These are phyloP conservation scores for Ernsta delagoae DNA, from an alignment of 2,888 invertebrate species.

Conservation along the genomic window DNA sequence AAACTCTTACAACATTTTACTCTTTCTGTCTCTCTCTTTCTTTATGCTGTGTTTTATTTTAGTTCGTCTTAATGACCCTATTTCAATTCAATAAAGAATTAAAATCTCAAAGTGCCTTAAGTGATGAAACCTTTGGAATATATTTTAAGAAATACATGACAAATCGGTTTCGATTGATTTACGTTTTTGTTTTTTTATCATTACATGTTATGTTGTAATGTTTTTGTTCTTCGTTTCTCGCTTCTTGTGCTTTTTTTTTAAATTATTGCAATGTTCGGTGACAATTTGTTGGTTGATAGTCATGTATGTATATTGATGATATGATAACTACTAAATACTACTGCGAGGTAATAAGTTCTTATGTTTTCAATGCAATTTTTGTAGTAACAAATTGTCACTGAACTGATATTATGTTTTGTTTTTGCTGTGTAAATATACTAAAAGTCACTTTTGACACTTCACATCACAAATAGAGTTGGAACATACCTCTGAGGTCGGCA, in stretches of 20 bases:
- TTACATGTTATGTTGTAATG: constrained; percentile 36
- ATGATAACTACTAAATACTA: no score
- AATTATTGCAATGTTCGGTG: constrained; percentile 50
- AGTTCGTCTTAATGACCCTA: background rate
- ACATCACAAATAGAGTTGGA: constrained; percentile 82
- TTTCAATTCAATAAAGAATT: background rate
- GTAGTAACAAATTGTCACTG: constrained; percentile 25
- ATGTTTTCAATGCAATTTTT: no score
- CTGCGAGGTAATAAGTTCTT: no score
- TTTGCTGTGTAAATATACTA: constrained; percentile 82
- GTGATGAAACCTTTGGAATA: constrained; percentile 5
- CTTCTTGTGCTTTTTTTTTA: constrained; percentile 70
- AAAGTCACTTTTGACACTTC: constrained; percentile 75
- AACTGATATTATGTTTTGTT: constrained; percentile 56
- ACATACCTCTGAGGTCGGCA: constrained; percentile 83
- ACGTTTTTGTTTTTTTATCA: constrained; percentile 33
- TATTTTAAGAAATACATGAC: constrained; percentile 13
- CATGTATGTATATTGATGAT: no score
- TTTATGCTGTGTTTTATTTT: constrained; percentile 36
- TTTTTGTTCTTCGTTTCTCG: constrained; percentile 56
- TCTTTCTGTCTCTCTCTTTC: constrained; percentile 11
- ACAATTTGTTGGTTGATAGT: constrained; percentile 40
- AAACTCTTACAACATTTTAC: no score
- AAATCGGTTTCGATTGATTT: background rate
- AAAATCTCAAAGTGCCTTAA: constrained; percentile 33